Evolutionary conservation across 2,113 vertebrate genomes (phyloP), one percentile per base, ranked within the genome.

Genomic region (Grammomys surdaster): DNA sequence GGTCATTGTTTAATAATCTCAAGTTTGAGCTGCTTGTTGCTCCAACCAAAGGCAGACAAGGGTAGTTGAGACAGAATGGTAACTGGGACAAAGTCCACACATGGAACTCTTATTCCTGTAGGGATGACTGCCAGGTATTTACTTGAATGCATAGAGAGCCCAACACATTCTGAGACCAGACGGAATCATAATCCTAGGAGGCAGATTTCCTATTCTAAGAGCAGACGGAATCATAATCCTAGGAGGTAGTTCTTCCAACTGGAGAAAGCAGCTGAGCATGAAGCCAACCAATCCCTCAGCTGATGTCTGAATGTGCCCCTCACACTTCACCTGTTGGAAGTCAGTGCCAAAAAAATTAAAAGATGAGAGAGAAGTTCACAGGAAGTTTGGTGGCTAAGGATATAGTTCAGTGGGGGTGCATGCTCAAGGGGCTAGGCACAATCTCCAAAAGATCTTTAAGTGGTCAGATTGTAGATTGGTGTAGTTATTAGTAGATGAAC

Each of bases 1-100:
- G 65, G 78, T 91, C 84, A 86, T 82, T 80, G 40, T 46, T 6
- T 82, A 85, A 92, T 69, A 20, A 86, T 22, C 70, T 76, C 80
- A 26, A 22, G 36, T 48, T 63, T 81, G 51, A 86, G 78, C 63
- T 77, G 19, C 70, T 31, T 1, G n/a, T 80, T 56, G 77, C 80
- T 56, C 7, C 54, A 73, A 33, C 22, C 67, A 82, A 72, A 89
- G 51, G 13, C 78, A 82, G 85, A 91, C 85, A 92, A 86, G 10
- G 51, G 75, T 93, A 95, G 81, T 63, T 51, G 26, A 33, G 58
- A 43, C 36, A 77, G 36, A 75, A n/a, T 28, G 43, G 0, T 72
- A 48, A 76, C 31, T 36, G 60, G 36, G 43, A 92, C 73, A 89
- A 92, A 92, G 28, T 51, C 40, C 63, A 11, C 63, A 60, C 36